Evolutionary conservation across 2,113 vertebrate species (phyloP).

Genomic region (Caracal caracal): DNA sequence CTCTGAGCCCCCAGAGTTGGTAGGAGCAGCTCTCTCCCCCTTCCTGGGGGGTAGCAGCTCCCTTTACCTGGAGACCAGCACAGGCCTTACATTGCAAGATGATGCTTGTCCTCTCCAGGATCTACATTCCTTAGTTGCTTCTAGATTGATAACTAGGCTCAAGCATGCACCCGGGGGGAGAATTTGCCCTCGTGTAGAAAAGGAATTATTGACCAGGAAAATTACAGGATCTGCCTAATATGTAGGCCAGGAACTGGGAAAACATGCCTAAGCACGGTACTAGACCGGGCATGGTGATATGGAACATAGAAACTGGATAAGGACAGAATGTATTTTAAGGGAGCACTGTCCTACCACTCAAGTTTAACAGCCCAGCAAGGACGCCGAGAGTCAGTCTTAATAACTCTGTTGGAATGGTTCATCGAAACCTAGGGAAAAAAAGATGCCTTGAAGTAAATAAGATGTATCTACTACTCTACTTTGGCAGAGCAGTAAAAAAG

Average conservation of each 20-base stretch:
- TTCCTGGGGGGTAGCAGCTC: background rate
- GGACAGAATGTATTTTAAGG: background rate
- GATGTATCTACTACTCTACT: background rate
- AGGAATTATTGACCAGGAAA: background rate
- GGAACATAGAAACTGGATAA: background rate
- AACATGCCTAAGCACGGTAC: background rate
- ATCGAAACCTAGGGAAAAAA: background rate
- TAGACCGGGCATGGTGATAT: background rate
- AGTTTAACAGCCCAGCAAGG: background rate
- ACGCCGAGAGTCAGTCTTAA: background rate
- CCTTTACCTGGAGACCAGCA: background rate
- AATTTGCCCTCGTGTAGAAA: background rate
- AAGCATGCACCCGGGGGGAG: background rate
- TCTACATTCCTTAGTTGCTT: background rate
- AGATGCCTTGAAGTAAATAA: background rate
- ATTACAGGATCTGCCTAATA: background rate
- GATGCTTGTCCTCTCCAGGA: background rate
- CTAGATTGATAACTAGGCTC: background rate
- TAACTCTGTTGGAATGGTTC: background rate
- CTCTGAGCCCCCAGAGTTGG: background rate
- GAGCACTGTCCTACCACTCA: background rate
- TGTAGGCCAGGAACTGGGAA: background rate
- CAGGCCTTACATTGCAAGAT: background rate
- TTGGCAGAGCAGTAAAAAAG: background rate
- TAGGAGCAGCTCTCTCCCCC: background rate